A percentile compares a stretch with the other conserved stretches of the same genome.
These are phyloP conservation scores for Urosaurus nigricauda DNA, from an alignment of 2,797 vertebrate species.

Conservation along the genomic window DNA sequence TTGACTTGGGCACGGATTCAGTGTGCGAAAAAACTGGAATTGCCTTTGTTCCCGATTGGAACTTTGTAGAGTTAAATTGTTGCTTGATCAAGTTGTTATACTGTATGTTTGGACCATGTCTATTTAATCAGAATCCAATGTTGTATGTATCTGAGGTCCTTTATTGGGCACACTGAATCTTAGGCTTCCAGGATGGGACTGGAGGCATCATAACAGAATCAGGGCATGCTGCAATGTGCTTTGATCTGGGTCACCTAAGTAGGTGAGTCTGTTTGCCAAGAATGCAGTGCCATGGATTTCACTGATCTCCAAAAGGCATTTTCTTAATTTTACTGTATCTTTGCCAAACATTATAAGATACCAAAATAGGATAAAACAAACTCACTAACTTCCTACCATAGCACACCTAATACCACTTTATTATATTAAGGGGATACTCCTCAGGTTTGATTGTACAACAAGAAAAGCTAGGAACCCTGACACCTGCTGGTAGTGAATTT, in stretches of 20 bases:
- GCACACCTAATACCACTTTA: not conserved
- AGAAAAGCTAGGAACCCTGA: constrained; percentile 25
- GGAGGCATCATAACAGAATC: not conserved
- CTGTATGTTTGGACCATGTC: constrained; percentile 21
- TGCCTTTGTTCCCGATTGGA: constrained; percentile 44
- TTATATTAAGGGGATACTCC: constrained; percentile 17
- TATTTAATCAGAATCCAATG: not conserved
- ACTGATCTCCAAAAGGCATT: not conserved
- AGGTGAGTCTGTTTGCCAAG: not conserved
- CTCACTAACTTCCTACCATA: not conserved
- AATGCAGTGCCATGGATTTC: constrained; percentile 18
- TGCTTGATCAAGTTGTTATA: constrained; percentile 5
- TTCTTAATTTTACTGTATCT: constrained; percentile 29
- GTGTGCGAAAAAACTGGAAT: not conserved
- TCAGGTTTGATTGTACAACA: constrained; percentile 13
- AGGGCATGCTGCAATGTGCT: not conserved
- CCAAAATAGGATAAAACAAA: not conserved
- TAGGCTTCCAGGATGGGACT: not conserved
- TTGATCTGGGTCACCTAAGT: constrained; percentile 18
- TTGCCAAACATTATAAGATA: constrained; percentile 28
- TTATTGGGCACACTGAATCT: constrained; percentile 37
- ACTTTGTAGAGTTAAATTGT: not conserved
- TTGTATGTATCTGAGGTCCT: constrained; percentile 31
- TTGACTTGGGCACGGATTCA: constrained; percentile 22
- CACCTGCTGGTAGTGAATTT: not conserved